These are phyloP conservation scores for Drosophila elegans DNA, from an alignment of 1,140 invertebrate species.

Conservation along the genomic window DNA sequence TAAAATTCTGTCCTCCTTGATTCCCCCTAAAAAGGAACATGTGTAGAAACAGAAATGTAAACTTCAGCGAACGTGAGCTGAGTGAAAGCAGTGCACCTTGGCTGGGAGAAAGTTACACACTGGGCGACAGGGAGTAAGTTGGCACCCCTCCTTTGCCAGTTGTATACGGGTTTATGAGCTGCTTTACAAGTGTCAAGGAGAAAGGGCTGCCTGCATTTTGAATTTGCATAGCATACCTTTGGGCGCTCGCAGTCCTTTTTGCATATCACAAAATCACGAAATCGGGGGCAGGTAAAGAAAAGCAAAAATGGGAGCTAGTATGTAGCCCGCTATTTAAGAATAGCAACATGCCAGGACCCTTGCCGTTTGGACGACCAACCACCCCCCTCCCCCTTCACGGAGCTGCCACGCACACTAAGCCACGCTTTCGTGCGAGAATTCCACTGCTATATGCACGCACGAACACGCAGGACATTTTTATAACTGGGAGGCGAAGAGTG, in stretches of 20 bases:
- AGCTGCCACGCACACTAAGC: slow-evolving; percentile 9
- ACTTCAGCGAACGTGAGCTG: slow-evolving; percentile 5
- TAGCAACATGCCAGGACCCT: slow-evolving; percentile 5
- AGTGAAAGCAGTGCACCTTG: slow-evolving; percentile 2
- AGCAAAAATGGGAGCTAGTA: slow-evolving; percentile 3
- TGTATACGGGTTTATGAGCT: slow-evolving; percentile 12
- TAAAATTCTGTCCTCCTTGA: neutral
- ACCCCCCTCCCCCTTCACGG: neutral
- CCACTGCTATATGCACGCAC: slow-evolving; percentile 43
- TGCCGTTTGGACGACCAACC: neutral
- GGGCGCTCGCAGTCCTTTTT: slow-evolving; percentile 74
- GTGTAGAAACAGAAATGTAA: neutral
- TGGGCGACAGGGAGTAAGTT: neutral
- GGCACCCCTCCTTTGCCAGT: too few relatives aligned
- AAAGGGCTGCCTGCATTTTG: slow-evolving; percentile 51
- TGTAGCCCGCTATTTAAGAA: slow-evolving; percentile 18
- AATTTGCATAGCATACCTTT: slow-evolving; percentile 78
- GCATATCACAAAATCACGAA: slow-evolving; percentile 36
- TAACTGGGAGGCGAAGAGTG: slow-evolving; percentile 25
- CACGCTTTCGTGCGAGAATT: slow-evolving; percentile 17
- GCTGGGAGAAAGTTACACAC: slow-evolving; percentile 1
- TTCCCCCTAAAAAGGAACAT: neutral
- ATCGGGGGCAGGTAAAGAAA: neutral
- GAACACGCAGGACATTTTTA: slow-evolving; percentile 35
- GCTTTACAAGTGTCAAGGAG: slow-evolving; percentile 70